Conservation (phyloP, 2,113 vertebrate genomes). For the Dasyornis broadbenti region DNA sequence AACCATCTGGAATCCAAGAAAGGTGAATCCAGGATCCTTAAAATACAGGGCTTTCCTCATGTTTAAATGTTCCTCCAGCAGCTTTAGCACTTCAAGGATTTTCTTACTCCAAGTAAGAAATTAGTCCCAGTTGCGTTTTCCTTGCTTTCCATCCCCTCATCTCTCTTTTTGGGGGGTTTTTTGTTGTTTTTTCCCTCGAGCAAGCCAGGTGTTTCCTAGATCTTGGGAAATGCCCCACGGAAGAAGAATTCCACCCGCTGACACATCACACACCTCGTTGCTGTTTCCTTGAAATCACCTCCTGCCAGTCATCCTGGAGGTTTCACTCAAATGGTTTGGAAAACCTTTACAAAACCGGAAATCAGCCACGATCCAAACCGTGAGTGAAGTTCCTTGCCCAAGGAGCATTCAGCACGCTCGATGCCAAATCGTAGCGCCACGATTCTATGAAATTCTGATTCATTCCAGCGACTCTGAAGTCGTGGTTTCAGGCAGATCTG, state of each 20-base stretch:
- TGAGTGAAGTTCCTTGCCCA: neutral
- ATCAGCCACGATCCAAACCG: neutral
- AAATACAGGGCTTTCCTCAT: neutral
- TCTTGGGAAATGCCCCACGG: neutral
- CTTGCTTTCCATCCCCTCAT: neutral
- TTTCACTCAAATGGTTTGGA: neutral
- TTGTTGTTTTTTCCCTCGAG: neutral
- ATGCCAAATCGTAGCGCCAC: rapidly evolving
- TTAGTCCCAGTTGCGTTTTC: neutral
- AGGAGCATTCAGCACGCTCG: neutral
- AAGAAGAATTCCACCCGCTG: neutral
- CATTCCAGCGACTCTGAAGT: neutral
- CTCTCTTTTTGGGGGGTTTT: neutral
- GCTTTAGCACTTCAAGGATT: neutral
- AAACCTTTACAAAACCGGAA: neutral
- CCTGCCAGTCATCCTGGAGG: neutral
- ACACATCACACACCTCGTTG: neutral
- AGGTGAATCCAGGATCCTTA: neutral
- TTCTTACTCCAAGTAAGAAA: neutral
- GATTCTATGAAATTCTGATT: neutral
- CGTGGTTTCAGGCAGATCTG: neutral
- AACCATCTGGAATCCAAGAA: neutral
- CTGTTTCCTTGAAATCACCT: neutral
- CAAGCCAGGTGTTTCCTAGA: neutral
- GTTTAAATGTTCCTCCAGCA: neutral